These are phyloP conservation scores for Drosophila formosana DNA, from an alignment of 2,888 invertebrate genomes.

Conservation along the genomic window DNA sequence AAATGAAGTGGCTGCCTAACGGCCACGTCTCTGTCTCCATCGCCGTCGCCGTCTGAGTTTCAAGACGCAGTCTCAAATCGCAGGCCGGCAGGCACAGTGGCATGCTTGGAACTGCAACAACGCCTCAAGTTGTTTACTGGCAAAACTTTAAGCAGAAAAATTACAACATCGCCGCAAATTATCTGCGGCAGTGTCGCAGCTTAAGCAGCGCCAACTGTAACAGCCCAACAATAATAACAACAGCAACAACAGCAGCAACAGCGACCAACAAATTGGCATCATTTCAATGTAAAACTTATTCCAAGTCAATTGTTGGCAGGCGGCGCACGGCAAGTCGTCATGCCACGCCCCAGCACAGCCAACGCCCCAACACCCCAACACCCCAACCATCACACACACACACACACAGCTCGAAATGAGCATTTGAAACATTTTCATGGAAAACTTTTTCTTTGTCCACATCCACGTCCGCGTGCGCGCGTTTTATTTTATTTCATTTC, in stretches of 20 bases:
- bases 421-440: slow-evolving; percentile 77
- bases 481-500: slow-evolving; percentile 35
- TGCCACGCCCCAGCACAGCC: slow-evolving; percentile 42
- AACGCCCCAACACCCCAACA: slow-evolving; percentile 32
- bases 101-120: slow-evolving; percentile 41
- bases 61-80: neutral
- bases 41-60: neutral
- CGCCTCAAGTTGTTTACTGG: slow-evolving; percentile 60
- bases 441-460: slow-evolving; percentile 66
- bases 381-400: slow-evolving; percentile 34
- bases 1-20: slow-evolving; percentile 60
- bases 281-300: slow-evolving; percentile 77
- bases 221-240: slow-evolving; percentile 35
- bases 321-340: slow-evolving; percentile 52
- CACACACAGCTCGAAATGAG: slow-evolving; percentile 63
- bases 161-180: slow-evolving; percentile 64
- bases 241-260: slow-evolving; percentile 41
- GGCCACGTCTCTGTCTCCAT: slow-evolving; percentile 30
- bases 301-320: slow-evolving; percentile 73
- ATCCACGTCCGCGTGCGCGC: slow-evolving; percentile 49
- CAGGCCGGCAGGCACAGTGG: slow-evolving; percentile 8
- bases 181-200: slow-evolving; percentile 66
- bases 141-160: slow-evolving; percentile 62
- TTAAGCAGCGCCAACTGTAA: slow-evolving; percentile 41
- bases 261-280: slow-evolving; percentile 65